Evolutionary conservation across 2,113 vertebrate species (phyloP).

Genomic region (Triplophysa siluroides): DNA sequence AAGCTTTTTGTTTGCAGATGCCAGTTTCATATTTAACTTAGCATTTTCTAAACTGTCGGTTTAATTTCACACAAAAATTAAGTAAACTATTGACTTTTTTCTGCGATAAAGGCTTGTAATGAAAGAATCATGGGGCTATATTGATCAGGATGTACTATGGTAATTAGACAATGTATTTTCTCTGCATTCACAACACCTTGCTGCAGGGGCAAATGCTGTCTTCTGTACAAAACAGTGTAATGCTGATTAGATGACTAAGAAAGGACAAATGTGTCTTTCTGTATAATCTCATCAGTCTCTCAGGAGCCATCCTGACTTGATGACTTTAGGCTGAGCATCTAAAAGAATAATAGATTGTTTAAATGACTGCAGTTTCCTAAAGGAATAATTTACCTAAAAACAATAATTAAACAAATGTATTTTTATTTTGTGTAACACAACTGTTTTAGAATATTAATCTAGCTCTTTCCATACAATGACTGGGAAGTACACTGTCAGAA

Average conservation of each 20-base stretch:
- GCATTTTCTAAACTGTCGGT: neutral
- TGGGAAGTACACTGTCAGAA: too few relatives aligned
- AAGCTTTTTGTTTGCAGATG: too few relatives aligned
- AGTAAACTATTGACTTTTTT: neutral
- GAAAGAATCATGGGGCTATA: constrained; percentile 63
- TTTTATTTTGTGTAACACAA: too few relatives aligned
- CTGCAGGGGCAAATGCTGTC: neutral
- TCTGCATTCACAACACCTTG: neutral
- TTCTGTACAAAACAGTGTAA: neutral
- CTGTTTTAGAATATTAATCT: too few relatives aligned
- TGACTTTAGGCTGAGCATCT: too few relatives aligned
- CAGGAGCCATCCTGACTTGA: neutral
- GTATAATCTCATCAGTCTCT: neutral
- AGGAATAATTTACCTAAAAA: too few relatives aligned
- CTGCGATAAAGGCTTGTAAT: constrained; percentile 48
- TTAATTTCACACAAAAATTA: neutral
- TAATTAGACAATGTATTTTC: constrained; percentile 52
- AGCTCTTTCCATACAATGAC: too few relatives aligned
- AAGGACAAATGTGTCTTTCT: neutral
- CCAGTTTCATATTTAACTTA: too few relatives aligned
- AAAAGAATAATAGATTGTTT: too few relatives aligned
- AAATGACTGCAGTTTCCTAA: too few relatives aligned
- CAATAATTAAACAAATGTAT: too few relatives aligned
- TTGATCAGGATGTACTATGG: constrained; percentile 57
- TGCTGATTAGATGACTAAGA: neutral